phyloP scores from a whole-genome alignment of 1,140 invertebrate species.

The Lethocerus indicus region DNA sequence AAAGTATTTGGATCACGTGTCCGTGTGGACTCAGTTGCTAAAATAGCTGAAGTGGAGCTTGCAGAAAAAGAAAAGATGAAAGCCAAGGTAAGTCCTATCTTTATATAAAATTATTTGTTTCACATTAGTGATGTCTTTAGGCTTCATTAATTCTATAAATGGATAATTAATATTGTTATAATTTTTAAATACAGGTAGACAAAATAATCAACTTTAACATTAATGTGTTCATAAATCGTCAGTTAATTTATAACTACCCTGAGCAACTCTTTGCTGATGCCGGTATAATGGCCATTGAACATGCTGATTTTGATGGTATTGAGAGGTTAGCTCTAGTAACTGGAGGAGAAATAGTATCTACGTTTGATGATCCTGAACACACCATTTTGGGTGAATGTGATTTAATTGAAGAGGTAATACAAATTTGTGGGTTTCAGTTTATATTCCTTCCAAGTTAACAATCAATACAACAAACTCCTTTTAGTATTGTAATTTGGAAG shows the following conservation, averaged over 20 bases:
- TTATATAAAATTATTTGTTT: no score
- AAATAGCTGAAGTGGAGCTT: conserved; percentile 92
- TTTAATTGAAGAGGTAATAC: conserved; percentile 87
- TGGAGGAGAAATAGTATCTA: conserved; percentile 96
- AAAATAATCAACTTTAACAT: conserved; percentile 91
- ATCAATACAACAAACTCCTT: no score
- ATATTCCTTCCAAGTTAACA: no score
- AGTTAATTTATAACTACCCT: conserved; percentile 99
- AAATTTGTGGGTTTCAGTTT: no score
- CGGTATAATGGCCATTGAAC: conserved; percentile 98
- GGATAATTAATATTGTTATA: not conserved
- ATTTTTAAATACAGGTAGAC: conserved; percentile 32
- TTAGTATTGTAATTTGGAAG: no score
- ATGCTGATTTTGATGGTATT: conserved; percentile 99
- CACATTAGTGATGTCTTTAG: no score
- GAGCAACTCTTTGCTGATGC: conserved; percentile 98
- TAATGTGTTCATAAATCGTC: conserved; percentile 98
- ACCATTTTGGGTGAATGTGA: conserved; percentile 91
- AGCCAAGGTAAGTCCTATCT: conserved; percentile 64
- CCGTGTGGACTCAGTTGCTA: conserved; percentile 92
- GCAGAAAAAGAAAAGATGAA: conserved; percentile 99
- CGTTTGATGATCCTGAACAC: conserved; percentile 84
- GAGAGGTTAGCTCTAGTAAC: conserved; percentile 92
- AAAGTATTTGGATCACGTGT: conserved; percentile 99
- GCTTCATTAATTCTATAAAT: no score